Conservation (phyloP, 2,113 vertebrate genomes). For the Bubalus kerabau region DNA sequence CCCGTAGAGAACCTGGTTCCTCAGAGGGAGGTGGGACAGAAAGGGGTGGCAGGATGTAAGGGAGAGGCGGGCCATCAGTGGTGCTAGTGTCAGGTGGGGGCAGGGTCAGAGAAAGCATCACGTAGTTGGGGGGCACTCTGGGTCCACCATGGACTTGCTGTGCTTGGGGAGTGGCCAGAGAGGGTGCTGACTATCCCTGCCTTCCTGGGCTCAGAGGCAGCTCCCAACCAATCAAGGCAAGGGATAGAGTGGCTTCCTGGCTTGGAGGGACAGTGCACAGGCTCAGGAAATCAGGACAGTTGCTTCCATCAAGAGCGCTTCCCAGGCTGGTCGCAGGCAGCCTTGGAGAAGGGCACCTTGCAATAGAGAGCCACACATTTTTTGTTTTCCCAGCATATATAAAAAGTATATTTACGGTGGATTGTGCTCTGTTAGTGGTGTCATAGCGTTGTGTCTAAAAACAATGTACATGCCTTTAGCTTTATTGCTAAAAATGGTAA, state of each 20-base stretch:
- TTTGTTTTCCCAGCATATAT: background rate
- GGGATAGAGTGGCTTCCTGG: background rate
- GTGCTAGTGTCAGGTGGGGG: background rate
- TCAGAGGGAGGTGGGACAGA: background rate
- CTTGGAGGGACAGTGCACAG: background rate
- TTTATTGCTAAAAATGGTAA: background rate
- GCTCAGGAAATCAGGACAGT: background rate
- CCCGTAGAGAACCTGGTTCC: background rate
- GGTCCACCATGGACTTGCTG: background rate
- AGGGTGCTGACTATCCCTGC: background rate
- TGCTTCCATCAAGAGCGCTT: fast-evolving
- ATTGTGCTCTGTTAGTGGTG: background rate
- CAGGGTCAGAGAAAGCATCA: too few species aligned
- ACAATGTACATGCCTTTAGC: fast-evolving
- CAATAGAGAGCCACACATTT: background rate
- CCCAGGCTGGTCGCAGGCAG: background rate
- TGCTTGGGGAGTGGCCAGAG: too few species aligned
- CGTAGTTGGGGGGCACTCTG: background rate
- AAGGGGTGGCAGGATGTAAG: background rate
- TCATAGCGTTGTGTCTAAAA: background rate
- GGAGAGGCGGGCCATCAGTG: background rate
- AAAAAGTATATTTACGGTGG: background rate
- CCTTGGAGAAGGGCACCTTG: too few species aligned
- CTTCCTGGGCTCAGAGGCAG: background rate
- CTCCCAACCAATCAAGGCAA: fast-evolving